A percentile compares a stretch with the other conserved stretches of the same genome.
Evolutionary conservation across 1,140 invertebrate species (phyloP).

Genomic region (Plectrocnemia conspersa): DNA sequence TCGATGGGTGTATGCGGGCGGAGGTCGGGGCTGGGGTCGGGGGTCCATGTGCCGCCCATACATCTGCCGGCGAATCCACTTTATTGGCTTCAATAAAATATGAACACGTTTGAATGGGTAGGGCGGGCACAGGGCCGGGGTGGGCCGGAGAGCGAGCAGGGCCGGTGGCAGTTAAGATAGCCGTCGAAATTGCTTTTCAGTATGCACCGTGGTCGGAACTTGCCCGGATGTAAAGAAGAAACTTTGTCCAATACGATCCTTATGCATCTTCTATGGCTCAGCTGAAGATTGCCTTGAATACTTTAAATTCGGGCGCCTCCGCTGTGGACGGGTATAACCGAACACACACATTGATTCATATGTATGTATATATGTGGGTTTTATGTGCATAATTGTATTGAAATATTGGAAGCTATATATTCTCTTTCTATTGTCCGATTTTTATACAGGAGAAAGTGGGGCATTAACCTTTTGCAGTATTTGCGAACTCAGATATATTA

Average conservation of each 20-base stretch:
- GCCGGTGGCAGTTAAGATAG: conserved; percentile 43
- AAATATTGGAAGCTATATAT: too few species aligned
- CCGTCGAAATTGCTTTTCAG: conserved; percentile 36
- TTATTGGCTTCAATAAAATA: conserved; percentile 57
- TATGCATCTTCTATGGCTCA: conserved; percentile 23
- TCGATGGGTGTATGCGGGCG: not conserved
- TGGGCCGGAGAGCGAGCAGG: conserved; percentile 39
- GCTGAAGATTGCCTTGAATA: conserved; percentile 24
- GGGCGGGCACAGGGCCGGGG: conserved; percentile 13
- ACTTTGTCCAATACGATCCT: conserved; percentile 26
- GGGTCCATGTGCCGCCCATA: conserved; percentile 28
- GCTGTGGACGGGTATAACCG: not conserved
- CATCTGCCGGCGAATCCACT: conserved; percentile 49
- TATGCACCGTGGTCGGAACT: conserved; percentile 34
- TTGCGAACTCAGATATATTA: too few species aligned
- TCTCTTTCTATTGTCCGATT: too few species aligned
- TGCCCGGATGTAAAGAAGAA: conserved; percentile 12
- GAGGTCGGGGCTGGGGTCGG: conserved; percentile 2
- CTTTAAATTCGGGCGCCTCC: conserved; percentile 10
- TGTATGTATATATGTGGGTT: too few species aligned
- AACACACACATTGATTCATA: not conserved
- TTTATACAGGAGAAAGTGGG: too few species aligned
- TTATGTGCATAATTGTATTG: too few species aligned
- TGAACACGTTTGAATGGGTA: conserved; percentile 53
- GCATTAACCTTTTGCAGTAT: too few species aligned